Conservation (phyloP, 64 coral and sea anemone genomes). For the Astreopora myriophthalma region DNA sequence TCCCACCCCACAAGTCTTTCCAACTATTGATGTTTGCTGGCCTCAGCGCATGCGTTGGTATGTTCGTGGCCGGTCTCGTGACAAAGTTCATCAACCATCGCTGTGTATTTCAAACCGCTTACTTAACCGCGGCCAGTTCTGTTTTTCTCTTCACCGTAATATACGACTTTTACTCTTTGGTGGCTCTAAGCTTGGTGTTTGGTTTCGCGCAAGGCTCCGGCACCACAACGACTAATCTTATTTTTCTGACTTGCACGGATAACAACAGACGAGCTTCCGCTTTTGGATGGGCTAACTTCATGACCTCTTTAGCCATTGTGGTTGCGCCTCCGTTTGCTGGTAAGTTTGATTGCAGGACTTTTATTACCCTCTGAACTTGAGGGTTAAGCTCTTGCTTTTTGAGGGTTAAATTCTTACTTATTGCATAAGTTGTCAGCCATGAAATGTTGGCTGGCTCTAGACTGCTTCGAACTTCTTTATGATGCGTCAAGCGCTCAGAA, state of each 20-base stretch:
- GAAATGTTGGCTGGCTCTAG: too few relatives aligned
- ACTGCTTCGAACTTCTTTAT: too few relatives aligned
- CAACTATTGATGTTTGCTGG: slow-evolving; percentile 46
- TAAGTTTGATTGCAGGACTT: background rate
- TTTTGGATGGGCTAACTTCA: slow-evolving; percentile 34
- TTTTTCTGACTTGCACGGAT: slow-evolving; percentile 17
- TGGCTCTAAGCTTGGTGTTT: background rate
- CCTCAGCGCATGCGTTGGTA: background rate
- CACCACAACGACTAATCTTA: background rate
- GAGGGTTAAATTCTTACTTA: too few relatives aligned
- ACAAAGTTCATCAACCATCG: background rate
- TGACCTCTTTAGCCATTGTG: slow-evolving; percentile 16
- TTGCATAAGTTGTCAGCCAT: too few relatives aligned
- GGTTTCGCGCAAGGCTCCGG: slow-evolving; percentile 1
- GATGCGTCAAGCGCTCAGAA: too few relatives aligned
- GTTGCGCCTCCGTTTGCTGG: slow-evolving; percentile 48
- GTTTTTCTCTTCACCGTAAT: background rate
- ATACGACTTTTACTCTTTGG: slow-evolving; percentile 3
- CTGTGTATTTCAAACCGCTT: slow-evolving; percentile 13
- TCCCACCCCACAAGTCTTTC: background rate
- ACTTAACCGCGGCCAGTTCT: background rate
- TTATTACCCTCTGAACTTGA: background rate
- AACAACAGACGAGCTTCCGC: slow-evolving; percentile 5
- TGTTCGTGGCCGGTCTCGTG: background rate
- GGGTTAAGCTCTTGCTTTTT: too few relatives aligned